Base-by-base conservation (phyloP, 1,140 invertebrate species). In the Portunus trituberculatus region DNA sequence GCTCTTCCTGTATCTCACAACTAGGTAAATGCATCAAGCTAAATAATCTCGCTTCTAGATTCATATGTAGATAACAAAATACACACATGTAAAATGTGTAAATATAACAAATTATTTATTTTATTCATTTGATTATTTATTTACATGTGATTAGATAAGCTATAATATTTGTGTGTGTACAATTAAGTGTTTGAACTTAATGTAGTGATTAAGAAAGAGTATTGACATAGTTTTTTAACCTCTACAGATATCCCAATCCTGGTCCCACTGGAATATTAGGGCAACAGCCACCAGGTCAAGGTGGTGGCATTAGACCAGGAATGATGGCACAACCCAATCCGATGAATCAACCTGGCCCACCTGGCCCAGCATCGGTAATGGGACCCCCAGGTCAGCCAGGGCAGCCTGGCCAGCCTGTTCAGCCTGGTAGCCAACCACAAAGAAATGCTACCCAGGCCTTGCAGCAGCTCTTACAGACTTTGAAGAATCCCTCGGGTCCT, bases 381-480 rank as follows among this genome's bases (percentile, higher is more conserved):
- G 97, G 97, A 67, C 97, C 97, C 28, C 97, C 96, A 12, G 97
- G 97, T 84, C 96, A 96, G 45, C 96, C 95, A 48, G 94, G 94
- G 28, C 95, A 96, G 76, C 93, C 94, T 92, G 95, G 95, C 20
- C 95, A 95, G 39, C 95, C 93, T 32, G 95, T 95, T 95, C 96
- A 96, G 91, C 95, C 93, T 32, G 95, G 96, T 96, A 92, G 96
- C 16, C 96, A 91, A 96, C 96, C 46, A 97, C 98, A 96, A 98
- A 98, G 90, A 98, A 98, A 96, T 96, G 96, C 96, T 88, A 96
- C 96, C 45, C 98, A 98, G 96, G 98, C 98, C 46, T 97, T 99
- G 59, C 98, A 99, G 96, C 98, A 99, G 97, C 98, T 99, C 25
- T 98, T 99, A 97, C 98, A 98, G 93, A 99, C 99, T 76, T 97